Percentiles rank a stretch among this genome's conserved stretches.
Conservation (phyloP, 2,113 vertebrate species). For the Petroica traversi region DNA sequence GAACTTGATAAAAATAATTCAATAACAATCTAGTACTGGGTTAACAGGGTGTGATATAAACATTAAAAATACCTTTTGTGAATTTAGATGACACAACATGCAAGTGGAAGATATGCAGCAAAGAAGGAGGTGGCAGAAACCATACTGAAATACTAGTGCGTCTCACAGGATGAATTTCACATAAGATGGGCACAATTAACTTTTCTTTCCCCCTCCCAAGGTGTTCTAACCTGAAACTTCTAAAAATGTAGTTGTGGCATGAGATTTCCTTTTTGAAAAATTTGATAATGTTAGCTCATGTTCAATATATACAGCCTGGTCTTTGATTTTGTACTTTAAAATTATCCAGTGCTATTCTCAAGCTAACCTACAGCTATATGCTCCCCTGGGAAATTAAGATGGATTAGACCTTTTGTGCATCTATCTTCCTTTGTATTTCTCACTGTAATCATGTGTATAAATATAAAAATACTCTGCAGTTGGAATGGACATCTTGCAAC, state of each 20-base stretch:
- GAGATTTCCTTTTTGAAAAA: neutral
- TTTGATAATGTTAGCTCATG: neutral
- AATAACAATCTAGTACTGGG: neutral
- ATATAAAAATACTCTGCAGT: neutral
- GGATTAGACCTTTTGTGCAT: conserved; percentile 39
- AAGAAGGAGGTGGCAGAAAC: neutral
- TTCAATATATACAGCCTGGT: neutral
- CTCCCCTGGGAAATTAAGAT: conserved; percentile 30
- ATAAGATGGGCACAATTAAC: neutral
- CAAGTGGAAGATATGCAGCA: neutral
- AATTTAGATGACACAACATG: neutral
- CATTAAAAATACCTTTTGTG: neutral
- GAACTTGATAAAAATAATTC: neutral
- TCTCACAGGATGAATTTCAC: neutral
- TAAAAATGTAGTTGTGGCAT: neutral
- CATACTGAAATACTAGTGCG: neutral
- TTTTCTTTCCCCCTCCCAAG: neutral
- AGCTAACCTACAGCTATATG: neutral
- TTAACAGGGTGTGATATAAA: neutral
- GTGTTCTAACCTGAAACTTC: neutral
- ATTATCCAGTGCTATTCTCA: neutral
- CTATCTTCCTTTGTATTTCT: conserved; percentile 10
- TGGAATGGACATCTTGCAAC: neutral
- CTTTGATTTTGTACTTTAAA: neutral
- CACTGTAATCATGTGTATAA: conserved; percentile 16